Percentiles rank a stretch among this genome's conserved stretches.
Evolutionary conservation across 2,797 vertebrate genomes (phyloP).

Genomic region (Falco berigora): DNA sequence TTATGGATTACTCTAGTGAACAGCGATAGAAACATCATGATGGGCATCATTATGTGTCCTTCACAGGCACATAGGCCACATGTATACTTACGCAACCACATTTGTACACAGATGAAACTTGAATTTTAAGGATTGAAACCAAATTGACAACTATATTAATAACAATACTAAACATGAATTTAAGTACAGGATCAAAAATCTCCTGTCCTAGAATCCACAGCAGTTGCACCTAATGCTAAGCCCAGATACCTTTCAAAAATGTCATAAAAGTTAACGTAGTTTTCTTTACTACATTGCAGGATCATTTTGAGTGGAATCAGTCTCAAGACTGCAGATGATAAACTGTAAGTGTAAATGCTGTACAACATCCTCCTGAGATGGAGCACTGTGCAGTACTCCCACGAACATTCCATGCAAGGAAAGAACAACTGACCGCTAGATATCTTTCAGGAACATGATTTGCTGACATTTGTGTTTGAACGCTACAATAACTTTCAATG

Average conservation of each 20-base stretch:
- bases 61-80: neutral
- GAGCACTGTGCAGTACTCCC: neutral
- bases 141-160: neutral
- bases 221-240: neutral
- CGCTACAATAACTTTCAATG: no score
- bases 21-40: accelerated
- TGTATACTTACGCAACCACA: neutral
- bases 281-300: neutral
- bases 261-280: neutral
- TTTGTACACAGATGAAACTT: neutral
- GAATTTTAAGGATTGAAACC: neutral
- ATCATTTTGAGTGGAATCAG: neutral
- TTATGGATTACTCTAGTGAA: neutral
- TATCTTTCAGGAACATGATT: neutral
- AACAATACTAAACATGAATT: neutral
- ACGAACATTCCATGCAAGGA: neutral
- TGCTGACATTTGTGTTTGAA: neutral
- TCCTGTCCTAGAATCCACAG: neutral
- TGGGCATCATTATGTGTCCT: neutral
- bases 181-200: neutral
- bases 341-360: neutral
- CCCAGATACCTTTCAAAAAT: neutral
- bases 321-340: no score
- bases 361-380: no score
- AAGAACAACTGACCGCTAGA: neutral